Percentiles rank a stretch among this genome's conserved stretches.
Evolutionary conservation across 2,113 vertebrate species (phyloP).

Genomic region (Sapajus apella): DNA sequence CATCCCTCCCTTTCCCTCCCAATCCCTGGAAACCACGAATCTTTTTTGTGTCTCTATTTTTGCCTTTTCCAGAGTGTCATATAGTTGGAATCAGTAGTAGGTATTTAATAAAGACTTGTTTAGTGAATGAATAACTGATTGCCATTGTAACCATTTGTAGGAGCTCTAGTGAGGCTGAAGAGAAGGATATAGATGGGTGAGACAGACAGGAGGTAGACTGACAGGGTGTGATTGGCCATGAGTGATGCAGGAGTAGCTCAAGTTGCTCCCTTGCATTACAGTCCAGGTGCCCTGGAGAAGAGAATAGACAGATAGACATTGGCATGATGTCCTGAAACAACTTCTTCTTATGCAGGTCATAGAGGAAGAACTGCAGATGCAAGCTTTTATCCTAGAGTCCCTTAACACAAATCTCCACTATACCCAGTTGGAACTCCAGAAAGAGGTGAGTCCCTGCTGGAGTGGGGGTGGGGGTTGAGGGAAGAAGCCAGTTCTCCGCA

Average conservation of each 20-base stretch:
- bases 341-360: slow-evolving; percentile 65
- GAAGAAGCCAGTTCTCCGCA: neutral
- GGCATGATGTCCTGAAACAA: neutral
- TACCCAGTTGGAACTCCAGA: slow-evolving; percentile 73
- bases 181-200: rapidly evolving
- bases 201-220: neutral
- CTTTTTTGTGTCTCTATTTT: neutral
- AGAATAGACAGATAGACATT: neutral
- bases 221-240: too few species aligned
- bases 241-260: neutral
- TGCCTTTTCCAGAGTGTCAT: neutral
- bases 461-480: neutral
- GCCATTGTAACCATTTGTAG: neutral
- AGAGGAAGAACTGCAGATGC: slow-evolving; percentile 72
- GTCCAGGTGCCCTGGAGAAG: neutral
- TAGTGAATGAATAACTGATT: neutral
- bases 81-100: neutral
- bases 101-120: neutral
- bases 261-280: neutral
- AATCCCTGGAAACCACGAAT: neutral
- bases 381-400: slow-evolving; percentile 72
- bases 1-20: neutral
- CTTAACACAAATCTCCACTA: slow-evolving; percentile 73
- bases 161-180: neutral
- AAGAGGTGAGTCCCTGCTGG: slow-evolving; percentile 67